These are phyloP conservation scores for Liodrosophila aerea DNA, from an alignment of 2,888 invertebrate genomes.

Conservation along the genomic window DNA sequence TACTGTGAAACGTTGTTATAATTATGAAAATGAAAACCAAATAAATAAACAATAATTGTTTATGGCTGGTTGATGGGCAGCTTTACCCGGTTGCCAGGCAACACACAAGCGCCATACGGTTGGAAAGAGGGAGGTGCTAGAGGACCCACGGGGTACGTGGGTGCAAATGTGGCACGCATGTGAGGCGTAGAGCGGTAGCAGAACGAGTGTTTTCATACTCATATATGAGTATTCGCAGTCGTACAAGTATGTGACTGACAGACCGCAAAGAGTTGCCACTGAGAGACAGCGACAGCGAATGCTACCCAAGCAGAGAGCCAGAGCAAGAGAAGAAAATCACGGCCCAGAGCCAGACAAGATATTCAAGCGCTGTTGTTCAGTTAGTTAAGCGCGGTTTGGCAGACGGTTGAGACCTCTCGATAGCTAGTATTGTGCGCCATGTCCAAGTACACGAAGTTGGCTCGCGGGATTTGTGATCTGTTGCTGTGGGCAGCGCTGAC, in stretches of 20 bases:
- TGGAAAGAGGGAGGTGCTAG: not conserved
- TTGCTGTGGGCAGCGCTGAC: slow-evolving; percentile 71
- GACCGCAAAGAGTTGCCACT: slow-evolving; percentile 56
- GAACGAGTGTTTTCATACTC: slow-evolving; percentile 3
- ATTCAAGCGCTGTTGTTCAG: slow-evolving; percentile 39
- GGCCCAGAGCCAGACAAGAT: slow-evolving; percentile 48
- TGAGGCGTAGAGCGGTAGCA: slow-evolving; percentile 33
- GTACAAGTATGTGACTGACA: slow-evolving; percentile 43
- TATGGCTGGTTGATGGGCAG: slow-evolving; percentile 31
- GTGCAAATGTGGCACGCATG: slow-evolving; percentile 38
- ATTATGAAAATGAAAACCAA: slow-evolving; percentile 7
- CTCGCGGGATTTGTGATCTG: slow-evolving; percentile 74
- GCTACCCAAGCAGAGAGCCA: not conserved
- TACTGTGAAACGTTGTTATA: not conserved
- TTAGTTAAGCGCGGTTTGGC: slow-evolving; percentile 70
- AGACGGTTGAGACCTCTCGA: slow-evolving; percentile 49
- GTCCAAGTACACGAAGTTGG: slow-evolving; percentile 67
- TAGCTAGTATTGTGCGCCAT: slow-evolving; percentile 29
- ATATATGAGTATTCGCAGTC: slow-evolving; percentile 6
- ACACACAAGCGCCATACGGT: slow-evolving; percentile 8
- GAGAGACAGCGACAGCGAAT: slow-evolving; percentile 1
- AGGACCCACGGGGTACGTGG: not conserved
- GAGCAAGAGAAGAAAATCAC: slow-evolving; percentile 47
- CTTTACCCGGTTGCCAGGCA: slow-evolving; percentile 29
- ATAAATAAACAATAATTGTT: slow-evolving; percentile 49